Conservation (phyloP, 2,888 invertebrate species). For the Drosophila engyochracea region DNA sequence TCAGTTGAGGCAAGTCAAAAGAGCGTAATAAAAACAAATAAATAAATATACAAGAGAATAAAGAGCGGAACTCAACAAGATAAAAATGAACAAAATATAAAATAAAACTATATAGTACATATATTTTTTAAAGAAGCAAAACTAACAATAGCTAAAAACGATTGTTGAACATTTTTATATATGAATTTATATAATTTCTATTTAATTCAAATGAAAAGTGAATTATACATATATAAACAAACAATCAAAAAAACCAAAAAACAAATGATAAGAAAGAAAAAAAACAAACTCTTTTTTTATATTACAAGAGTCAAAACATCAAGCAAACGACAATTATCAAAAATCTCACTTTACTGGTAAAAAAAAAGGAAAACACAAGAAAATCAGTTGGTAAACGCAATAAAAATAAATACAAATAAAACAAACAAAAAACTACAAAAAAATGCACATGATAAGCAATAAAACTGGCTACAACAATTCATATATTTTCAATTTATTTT, state of each 20-base stretch:
- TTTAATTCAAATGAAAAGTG: constrained; percentile 55
- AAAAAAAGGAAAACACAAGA: constrained; percentile 41
- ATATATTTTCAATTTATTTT: constrained; percentile 5
- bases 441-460: constrained; percentile 67
- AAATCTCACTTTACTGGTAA: constrained; percentile 78
- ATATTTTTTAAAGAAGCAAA: constrained; percentile 68
- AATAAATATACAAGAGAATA: constrained; percentile 45
- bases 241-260: constrained; percentile 8
- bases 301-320: constrained; percentile 74
- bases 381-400: constrained; percentile 52
- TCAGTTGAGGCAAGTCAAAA: constrained; percentile 60
- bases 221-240: constrained; percentile 45
- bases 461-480: constrained; percentile 68
- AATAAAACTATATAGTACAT: constrained; percentile 52
- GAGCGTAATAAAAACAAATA: constrained; percentile 28
- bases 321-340: constrained; percentile 39
- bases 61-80: constrained; percentile 25
- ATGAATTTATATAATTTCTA: constrained; percentile 76
- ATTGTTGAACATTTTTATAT: constrained; percentile 78
- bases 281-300: constrained; percentile 68
- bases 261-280: constrained; percentile 31
- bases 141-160: constrained; percentile 73
- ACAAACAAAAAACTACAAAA: constrained; percentile 20
- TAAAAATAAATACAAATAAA: constrained; percentile 17
- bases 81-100: constrained; percentile 15